These are phyloP conservation scores for Alentia gelatinosa DNA, from an alignment of 2,888 invertebrate species.

Conservation along the genomic window DNA sequence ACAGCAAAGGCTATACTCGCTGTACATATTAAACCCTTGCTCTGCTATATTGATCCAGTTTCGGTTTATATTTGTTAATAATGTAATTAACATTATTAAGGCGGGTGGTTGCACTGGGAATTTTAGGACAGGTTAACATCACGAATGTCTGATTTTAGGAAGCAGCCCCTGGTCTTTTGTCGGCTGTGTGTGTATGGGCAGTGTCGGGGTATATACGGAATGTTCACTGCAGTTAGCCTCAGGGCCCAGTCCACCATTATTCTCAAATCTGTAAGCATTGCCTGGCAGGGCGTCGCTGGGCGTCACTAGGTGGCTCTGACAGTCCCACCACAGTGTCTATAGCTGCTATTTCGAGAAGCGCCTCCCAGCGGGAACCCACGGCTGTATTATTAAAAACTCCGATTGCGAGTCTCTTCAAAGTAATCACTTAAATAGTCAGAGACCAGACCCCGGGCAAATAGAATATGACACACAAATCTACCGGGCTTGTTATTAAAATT, in stretches of 20 bases:
- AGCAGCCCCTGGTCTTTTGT: no score
- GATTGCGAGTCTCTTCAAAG: neutral
- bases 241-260: neutral
- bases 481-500: neutral
- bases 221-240: neutral
- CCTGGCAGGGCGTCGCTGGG: neutral
- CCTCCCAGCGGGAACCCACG: neutral
- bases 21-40: no score
- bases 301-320: neutral
- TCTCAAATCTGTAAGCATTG: conserved; percentile 18
- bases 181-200: no score
- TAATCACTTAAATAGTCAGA: conserved; percentile 10
- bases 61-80: no score
- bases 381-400: conserved; percentile 11
- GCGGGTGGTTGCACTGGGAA: no score
- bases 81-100: no score
- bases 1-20: no score
- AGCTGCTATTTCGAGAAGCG: neutral
- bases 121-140: no score
- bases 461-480: conserved; percentile 3
- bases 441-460: neutral
- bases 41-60: no score
- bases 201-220: neutral
- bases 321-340: neutral
- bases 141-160: neutral